Conservation (phyloP, 2,113 vertebrate genomes). For the Bujurquina vittata region DNA sequence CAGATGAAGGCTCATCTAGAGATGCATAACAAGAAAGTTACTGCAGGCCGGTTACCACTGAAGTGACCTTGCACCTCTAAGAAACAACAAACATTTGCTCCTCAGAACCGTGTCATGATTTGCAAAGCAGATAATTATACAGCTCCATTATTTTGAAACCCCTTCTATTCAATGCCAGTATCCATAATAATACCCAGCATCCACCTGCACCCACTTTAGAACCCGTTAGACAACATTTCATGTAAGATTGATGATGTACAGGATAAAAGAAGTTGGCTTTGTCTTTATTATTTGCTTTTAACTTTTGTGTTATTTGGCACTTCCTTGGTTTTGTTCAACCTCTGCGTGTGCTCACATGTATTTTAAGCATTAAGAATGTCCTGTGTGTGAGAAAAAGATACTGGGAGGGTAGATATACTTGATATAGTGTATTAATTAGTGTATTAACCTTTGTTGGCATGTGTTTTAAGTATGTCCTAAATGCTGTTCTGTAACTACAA, state of each 20-base stretch:
- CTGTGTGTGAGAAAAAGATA: neutral
- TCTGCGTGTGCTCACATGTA: neutral
- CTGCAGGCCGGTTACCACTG: accelerated
- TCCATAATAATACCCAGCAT: constrained; percentile 12
- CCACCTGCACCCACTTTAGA: constrained; percentile 2
- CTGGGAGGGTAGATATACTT: neutral
- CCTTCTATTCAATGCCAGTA: neutral
- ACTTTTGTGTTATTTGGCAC: neutral
- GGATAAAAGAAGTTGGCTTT: neutral
- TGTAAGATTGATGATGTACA: neutral
- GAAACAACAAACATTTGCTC: neutral
- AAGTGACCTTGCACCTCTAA: neutral
- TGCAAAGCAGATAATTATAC: neutral
- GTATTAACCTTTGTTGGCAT: neutral
- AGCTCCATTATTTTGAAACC: neutral
- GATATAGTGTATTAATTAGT: neutral
- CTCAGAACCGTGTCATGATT: neutral
- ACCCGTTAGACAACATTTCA: constrained; percentile 9
- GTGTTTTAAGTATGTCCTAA: accelerated
- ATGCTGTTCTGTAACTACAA: neutral
- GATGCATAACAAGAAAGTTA: neutral
- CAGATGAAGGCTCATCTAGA: neutral
- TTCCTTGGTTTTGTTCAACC: neutral
- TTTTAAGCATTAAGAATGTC: neutral
- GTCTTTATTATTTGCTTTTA: neutral